These are phyloP conservation scores for Sussaba pulchella DNA, from an alignment of 2,888 invertebrate species.

Conservation along the genomic window DNA sequence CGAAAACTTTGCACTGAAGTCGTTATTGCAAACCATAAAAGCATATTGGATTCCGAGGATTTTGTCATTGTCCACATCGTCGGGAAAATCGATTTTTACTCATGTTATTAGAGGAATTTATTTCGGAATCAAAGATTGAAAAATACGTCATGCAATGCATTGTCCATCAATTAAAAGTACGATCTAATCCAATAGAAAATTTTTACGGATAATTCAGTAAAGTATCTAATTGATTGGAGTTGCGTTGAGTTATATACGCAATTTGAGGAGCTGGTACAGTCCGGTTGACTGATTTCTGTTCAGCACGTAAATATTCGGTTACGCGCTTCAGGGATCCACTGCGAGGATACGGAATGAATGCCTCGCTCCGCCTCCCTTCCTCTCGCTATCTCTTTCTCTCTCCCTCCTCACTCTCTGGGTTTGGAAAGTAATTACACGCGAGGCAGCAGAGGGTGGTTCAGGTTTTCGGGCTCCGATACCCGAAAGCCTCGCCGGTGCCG, in stretches of 20 bases:
- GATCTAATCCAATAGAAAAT: not conserved
- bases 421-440: conserved; percentile 65
- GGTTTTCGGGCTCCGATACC: conserved; percentile 62
- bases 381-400: not conserved
- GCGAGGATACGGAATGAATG: conserved; percentile 26
- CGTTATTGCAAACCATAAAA: conserved; percentile 41
- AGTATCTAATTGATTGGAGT: not conserved
- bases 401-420: conserved; percentile 9
- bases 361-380: not conserved
- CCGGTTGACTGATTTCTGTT: conserved; percentile 9
- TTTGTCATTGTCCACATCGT: not conserved
- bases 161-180: too few relatives aligned
- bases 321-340: conserved; percentile 35
- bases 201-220: not conserved
- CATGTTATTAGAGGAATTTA: not conserved
- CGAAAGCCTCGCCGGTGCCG: conserved; percentile 53
- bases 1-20: conserved; percentile 21
- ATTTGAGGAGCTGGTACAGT: not conserved
- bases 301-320: conserved; percentile 22
- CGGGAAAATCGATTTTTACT: conserved; percentile 25
- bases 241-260: not conserved
- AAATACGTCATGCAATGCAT: too few relatives aligned
- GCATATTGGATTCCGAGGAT: not conserved
- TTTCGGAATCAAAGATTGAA: too few relatives aligned
- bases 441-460: conserved; percentile 59